Evolutionary conservation across 2,113 vertebrate species (phyloP), one percentile per base, ranked within the genome.

Genomic region (Vireo altiloquus): DNA sequence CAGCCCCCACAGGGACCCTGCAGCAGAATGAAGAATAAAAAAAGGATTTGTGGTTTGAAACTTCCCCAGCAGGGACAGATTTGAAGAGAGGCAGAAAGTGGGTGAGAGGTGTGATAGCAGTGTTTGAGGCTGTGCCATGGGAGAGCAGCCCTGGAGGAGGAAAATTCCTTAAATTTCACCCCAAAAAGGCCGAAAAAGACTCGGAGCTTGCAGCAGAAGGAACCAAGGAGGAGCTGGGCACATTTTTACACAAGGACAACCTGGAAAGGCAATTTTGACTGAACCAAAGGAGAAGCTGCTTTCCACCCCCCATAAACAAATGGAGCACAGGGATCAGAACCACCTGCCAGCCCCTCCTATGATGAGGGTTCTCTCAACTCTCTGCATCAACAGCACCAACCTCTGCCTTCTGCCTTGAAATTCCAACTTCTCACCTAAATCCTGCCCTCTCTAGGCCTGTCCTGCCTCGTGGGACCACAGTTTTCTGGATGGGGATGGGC

Each of bases 261-360:
- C 4, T 9, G 57, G 40, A 70, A 65, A 47, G 52, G 24, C 13
- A 54, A 52, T 46, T 77, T 39, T 72, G 65, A 59, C 50, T 0
- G 0, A 61, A 21, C 19, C 61, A 37, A 1, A 4, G 87, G 17
- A 81, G 37, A 44, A 86, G 13, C 12, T 63, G 57, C 21, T 82
- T 82, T 82, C 69, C 56, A 3, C 9, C 21, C 20, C 9, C 53
- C 18, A 9, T 13, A 40, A 40, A 40, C 11, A 42, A 25, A 0
- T 39, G 18, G 47, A 79, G 56, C 52, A 13, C 19, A 11, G 52
- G 25, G 63, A 31, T 44, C 25, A 76, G 80, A 40, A 24, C 35
- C 8, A 17, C 6, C 9, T 16, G 47, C 16, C 46, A n/a, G 3
- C 21, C 33, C 27, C 13, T 78, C 6, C 59, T 2, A 0, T 5